phyloP scores from a whole-genome alignment of 1,140 invertebrate species.

The Leucophenga varia region DNA sequence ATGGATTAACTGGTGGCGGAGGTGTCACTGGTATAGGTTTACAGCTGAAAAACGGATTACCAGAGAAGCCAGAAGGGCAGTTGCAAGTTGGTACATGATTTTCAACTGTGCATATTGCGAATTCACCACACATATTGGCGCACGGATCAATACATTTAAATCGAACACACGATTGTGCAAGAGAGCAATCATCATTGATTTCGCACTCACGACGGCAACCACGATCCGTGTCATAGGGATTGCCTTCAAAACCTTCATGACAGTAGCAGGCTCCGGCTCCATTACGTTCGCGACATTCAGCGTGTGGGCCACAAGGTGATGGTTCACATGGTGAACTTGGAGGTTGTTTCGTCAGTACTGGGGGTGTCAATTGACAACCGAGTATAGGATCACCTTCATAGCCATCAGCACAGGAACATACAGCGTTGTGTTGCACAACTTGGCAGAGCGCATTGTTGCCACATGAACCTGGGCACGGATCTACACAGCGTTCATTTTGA shows the following conservation, averaged over 20 bases:
- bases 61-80: slow-evolving; percentile 71
- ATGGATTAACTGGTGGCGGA: slow-evolving; percentile 57
- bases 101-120: slow-evolving; percentile 72
- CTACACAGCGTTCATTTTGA: slow-evolving; percentile 69
- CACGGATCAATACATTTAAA: slow-evolving; percentile 79
- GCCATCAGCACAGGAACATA: slow-evolving; percentile 70
- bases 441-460: slow-evolving; percentile 54
- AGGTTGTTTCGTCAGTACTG: slow-evolving; percentile 52
- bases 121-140: slow-evolving; percentile 70
- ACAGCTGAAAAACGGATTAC: slow-evolving; percentile 80
- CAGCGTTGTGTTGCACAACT: slow-evolving; percentile 73
- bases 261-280: slow-evolving; percentile 70
- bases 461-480: slow-evolving; percentile 54
- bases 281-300: slow-evolving; percentile 68
- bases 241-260: slow-evolving; percentile 68
- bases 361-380: slow-evolving; percentile 60
- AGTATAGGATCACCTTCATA: slow-evolving; percentile 76
- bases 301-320: slow-evolving; percentile 71
- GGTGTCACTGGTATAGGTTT: slow-evolving; percentile 61
- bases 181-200: slow-evolving; percentile 70
- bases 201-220: slow-evolving; percentile 79
- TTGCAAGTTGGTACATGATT: slow-evolving; percentile 75
- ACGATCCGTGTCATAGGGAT: slow-evolving; percentile 63
- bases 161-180: slow-evolving; percentile 69
- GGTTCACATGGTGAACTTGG: slow-evolving; percentile 66